Conservation (phyloP, 2,113 vertebrate species). For the Anolis sagrei region DNA sequence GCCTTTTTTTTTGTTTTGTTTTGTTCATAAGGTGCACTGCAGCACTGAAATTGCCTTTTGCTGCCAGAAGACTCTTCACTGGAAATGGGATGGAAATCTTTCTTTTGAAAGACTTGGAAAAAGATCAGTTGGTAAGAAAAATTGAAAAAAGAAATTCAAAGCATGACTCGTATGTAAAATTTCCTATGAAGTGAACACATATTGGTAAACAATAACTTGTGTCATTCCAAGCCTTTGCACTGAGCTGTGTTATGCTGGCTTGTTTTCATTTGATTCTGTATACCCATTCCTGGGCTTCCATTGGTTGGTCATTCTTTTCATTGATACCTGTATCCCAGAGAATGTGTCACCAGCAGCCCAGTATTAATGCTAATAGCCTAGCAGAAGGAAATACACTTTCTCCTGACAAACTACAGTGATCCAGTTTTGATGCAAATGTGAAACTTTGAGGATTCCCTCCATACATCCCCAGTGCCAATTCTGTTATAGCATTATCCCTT, state of each 20-base stretch:
- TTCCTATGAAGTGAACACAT: background rate
- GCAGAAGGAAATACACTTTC: background rate
- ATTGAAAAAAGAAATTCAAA: background rate
- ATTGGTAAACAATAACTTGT: background rate
- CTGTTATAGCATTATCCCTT: background rate
- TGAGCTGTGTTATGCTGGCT: background rate
- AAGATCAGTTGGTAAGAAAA: constrained; percentile 69
- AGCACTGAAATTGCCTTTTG: constrained; percentile 66
- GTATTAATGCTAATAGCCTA: background rate
- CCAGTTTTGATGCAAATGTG: background rate
- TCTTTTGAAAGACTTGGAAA: constrained; percentile 57
- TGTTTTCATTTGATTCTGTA: background rate
- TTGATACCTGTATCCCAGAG: background rate
- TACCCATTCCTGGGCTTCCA: too few relatives aligned
- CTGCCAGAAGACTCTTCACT: constrained; percentile 67
- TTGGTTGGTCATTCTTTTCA: background rate
- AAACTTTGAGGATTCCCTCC: background rate
- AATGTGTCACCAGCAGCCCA: background rate
- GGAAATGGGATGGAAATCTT: constrained; percentile 66
- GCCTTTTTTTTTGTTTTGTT: constrained; percentile 11
- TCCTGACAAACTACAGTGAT: background rate
- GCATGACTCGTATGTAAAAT: background rate
- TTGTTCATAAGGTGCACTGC: constrained; percentile 63
- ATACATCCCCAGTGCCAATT: background rate
- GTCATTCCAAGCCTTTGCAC: background rate